phyloP scores from a whole-genome alignment of 2,113 vertebrate species.

The Climacteris rufus region DNA sequence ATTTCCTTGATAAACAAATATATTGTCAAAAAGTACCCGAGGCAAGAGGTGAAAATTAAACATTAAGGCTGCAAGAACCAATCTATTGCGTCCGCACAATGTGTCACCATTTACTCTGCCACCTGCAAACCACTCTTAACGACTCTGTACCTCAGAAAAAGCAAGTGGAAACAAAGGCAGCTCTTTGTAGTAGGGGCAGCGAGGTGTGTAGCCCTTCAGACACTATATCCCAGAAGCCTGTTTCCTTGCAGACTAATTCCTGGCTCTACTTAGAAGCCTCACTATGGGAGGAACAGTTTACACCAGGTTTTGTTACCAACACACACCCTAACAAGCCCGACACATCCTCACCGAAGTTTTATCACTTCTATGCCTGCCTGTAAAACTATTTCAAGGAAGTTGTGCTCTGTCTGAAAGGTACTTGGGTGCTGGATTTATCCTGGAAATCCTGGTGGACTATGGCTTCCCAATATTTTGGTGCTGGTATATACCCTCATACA shows the following conservation, averaged over 20 bases:
- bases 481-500: background rate
- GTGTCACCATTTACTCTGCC: background rate
- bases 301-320: background rate
- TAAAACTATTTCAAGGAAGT: background rate
- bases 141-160: background rate
- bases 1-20: background rate
- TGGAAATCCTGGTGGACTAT: background rate
- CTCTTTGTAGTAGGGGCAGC: too few relatives aligned
- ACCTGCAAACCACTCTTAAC: background rate
- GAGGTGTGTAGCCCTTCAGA: background rate
- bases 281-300: background rate
- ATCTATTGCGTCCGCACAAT: background rate
- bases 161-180: background rate
- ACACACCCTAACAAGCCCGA: background rate
- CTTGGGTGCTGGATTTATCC: background rate
- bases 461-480: background rate
- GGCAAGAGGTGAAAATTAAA: background rate
- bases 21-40: background rate
- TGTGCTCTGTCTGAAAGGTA: background rate
- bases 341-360: background rate
- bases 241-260: background rate
- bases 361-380: background rate
- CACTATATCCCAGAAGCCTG: accelerated
- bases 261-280: background rate
- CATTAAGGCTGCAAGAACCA: background rate